These are phyloP conservation scores for Eurystomus glaucurus DNA, from an alignment of 2,797 vertebrate genomes.

Conservation along the genomic window DNA sequence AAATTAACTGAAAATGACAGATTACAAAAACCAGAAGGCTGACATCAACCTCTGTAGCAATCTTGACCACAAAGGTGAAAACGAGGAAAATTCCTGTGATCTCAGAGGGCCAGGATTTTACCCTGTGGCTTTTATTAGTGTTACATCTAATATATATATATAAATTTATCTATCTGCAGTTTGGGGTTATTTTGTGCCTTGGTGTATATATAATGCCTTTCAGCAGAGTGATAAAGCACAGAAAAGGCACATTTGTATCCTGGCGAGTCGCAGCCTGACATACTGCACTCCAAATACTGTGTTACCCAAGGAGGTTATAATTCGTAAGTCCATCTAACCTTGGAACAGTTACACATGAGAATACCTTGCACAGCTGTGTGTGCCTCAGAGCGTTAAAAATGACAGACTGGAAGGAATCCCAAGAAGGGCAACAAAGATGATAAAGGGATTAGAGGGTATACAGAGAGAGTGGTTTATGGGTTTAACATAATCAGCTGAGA, in stretches of 20 bases:
- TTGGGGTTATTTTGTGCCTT: background rate
- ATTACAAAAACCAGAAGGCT: background rate
- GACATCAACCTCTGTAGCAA: background rate
- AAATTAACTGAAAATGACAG: slow-evolving; percentile 27
- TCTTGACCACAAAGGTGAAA: background rate
- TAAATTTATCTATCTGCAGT: background rate
- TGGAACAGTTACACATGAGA: background rate
- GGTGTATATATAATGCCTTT: background rate
- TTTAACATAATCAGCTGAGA: slow-evolving; percentile 59
- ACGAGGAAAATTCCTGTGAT: background rate
- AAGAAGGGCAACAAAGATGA: slow-evolving; percentile 31
- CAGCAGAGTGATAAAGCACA: background rate
- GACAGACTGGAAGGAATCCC: slow-evolving; percentile 54
- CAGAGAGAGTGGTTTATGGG: slow-evolving; percentile 33
- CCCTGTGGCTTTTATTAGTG: background rate
- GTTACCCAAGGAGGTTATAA: slow-evolving; percentile 11
- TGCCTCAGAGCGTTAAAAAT: background rate
- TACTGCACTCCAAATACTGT: background rate
- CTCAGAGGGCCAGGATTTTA: background rate
- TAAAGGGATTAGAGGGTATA: slow-evolving; percentile 53
- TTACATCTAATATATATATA: background rate
- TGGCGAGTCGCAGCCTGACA: background rate
- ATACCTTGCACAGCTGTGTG: background rate
- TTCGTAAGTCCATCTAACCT: slow-evolving; percentile 23
- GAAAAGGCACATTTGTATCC: background rate